Conservation (phyloP, 2,888 invertebrate genomes). For the Pandemis corylana region DNA sequence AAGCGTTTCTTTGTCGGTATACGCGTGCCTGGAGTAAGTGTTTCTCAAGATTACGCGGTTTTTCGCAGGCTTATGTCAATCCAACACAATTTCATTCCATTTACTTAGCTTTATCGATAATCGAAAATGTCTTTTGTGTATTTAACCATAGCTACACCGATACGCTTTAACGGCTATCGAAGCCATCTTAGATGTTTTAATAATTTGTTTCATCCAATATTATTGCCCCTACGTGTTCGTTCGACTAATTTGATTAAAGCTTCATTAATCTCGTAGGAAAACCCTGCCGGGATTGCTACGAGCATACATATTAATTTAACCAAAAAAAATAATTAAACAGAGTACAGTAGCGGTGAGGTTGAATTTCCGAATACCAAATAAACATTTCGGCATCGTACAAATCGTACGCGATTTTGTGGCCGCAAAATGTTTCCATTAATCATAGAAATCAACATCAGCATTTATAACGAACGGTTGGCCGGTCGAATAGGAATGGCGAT, state of each 20-base stretch:
- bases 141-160: too few relatives aligned
- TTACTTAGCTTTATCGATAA: too few relatives aligned
- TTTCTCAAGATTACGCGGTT: too few relatives aligned
- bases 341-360: not conserved
- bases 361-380: not conserved
- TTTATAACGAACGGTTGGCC: not conserved
- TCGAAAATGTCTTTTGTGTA: too few relatives aligned
- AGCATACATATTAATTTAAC: not conserved
- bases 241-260: not conserved
- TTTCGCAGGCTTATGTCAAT: too few relatives aligned
- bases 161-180: too few relatives aligned
- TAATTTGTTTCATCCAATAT: too few relatives aligned
- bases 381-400: not conserved
- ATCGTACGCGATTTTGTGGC: not conserved
- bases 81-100: too few relatives aligned
- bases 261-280: constrained; percentile 2
- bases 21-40: too few relatives aligned
- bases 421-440: constrained; percentile 7
- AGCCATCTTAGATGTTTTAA: too few relatives aligned
- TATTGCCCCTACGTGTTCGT: not conserved
- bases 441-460: not conserved
- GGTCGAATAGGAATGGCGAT: not conserved
- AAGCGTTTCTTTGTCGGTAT: too few relatives aligned
- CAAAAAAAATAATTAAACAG: not conserved
- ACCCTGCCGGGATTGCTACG: not conserved